Base-by-base conservation (phyloP, 2,888 invertebrate genomes). In the Spisula solida region DNA sequence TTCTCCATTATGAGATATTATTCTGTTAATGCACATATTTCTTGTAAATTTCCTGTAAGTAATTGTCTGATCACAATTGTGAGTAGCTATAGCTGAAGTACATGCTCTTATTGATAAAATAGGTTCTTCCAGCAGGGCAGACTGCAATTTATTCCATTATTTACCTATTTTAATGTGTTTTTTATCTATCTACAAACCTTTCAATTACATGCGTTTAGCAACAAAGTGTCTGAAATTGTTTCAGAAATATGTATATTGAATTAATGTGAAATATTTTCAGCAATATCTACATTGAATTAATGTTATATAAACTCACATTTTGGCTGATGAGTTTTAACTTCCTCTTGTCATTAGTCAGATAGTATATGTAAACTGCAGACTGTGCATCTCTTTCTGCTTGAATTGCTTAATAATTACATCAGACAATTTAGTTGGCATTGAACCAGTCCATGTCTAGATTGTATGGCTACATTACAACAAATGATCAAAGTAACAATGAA, bases 371-470 rank as follows among this genome's bases (percentile, higher is more conserved):
- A 31, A 75, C 10, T 75, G 75, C 75, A 34, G 75, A 75, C 75
- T 75, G 75, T 31, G 75, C 75, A 75, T 12, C 75, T 34, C 0
- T 31, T 75, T 14, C 12, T 75, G 34, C 75, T 34, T 75, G 5
- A 31, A 34, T 31, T 34, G 18, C 34, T 34, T 18, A 12, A 31
- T 75, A 34, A 31, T 75, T 31, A 75, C 75, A 34, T 31, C 75
- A 75, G 75, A 34, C 75, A 75, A 18, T 34, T 31, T 66, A n/a
- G 18, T 75, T 75, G 75, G 75, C 75, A 34, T 34, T 12, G 75
- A 16, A 75, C 75, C 75, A 75, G 75, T 75, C 75, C 41, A 31
- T 18, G 29, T 75, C 18, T 18, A 31, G 75, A 75, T 34, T 34
- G 18, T 75, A 34, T 75, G 75, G 75, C 31, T 31, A 25, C 34